Percentiles rank a stretch among this genome's conserved stretches.
Conservation (phyloP, 53 echinoderm and acorn worm genomes). For the Glandiceps talaboti region DNA sequence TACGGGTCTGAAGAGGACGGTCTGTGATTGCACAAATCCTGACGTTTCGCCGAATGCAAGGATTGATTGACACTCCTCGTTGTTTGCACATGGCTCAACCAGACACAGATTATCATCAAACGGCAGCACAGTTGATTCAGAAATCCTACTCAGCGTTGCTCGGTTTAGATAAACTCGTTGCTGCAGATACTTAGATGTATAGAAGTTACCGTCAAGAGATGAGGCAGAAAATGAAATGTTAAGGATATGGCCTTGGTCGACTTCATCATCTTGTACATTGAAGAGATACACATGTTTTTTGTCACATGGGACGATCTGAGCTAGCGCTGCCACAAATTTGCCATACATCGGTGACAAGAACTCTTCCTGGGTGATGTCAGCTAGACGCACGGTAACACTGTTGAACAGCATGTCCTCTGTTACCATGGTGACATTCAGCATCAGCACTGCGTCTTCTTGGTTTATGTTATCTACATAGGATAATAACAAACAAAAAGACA, state of each 20-base stretch:
- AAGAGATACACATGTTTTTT: conserved; percentile 73
- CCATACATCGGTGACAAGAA: conserved; percentile 61
- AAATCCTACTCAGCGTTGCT: conserved; percentile 48
- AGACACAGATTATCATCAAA: conserved; percentile 97
- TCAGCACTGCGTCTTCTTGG: conserved; percentile 32
- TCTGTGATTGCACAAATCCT: conserved; percentile 71
- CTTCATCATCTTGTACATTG: conserved; percentile 50
- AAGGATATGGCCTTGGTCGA: conserved; percentile 35
- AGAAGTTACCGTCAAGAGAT: conserved; percentile 61
- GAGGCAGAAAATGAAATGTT: conserved; percentile 90
- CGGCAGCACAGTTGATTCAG: conserved; percentile 68
- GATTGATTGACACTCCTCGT: conserved; percentile 57
- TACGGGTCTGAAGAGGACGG: conserved; percentile 93
- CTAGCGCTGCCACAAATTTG: conserved; percentile 68
- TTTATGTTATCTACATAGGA: conserved; percentile 88
- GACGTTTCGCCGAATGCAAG: conserved; percentile 74
- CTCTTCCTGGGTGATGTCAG: conserved; percentile 47
- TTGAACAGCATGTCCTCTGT: conserved; percentile 75
- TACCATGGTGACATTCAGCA: conserved; percentile 70
- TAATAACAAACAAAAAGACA: too few relatives aligned
- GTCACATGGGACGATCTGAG: conserved; percentile 76
- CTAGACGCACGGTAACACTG: conserved; percentile 79
- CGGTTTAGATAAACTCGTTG: conserved; percentile 87
- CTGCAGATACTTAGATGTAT: conserved; percentile 85
- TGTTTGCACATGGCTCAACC: conserved; percentile 67